Base-by-base conservation (phyloP, 2,113 vertebrate species). In the Lampris incognitus region DNA sequence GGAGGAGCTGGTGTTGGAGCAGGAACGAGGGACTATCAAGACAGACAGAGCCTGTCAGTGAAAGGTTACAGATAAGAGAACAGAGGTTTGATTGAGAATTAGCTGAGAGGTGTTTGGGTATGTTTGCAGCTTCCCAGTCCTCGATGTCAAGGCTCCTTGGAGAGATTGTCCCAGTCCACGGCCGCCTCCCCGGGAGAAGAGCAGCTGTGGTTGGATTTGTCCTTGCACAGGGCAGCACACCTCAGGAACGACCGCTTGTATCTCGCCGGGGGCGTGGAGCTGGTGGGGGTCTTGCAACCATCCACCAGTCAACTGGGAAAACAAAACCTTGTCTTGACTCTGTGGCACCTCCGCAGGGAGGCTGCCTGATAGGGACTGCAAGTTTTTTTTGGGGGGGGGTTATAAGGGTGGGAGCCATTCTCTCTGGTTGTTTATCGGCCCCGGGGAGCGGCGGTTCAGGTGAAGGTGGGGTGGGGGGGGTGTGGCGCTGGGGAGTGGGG, bases 221-320 rank as follows among this genome's bases (percentile, higher is more conserved):
- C 77, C 63, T 83, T 63, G 51, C 57, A 62, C 59, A 72, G 69
- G 81, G 42, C 24, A 59, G 71, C 88, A 90, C 87, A 84, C 87
- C 85, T 87, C 74, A 82, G 63, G 67, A 78, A 46, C 87, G 87
- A 92, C 85, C 87, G 86, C 84, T 82, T 57, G 80, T 64, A 81
- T 83, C 55, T 46, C 1, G 44, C 44, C 44, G 44, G 44, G 44
- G 44, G 44, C 24, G 44, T 46, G 44, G 57, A 55, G 59, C 2
- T 1, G 48, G 40, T 6, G 68, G 55, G 75, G 67, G 42, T 60
- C 64, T 62, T 63, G 75, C 73, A 72, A 24, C 77, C 84, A 82
- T 65, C 82, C 85, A 88, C 79, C 60, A 85, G 81, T 91, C 85
- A 83, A 87, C 67, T 87, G 83, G 86, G 89, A 90, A 87, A 92